Base-by-base conservation (phyloP, 2,113 vertebrate genomes). In the Sapajus apella region DNA sequence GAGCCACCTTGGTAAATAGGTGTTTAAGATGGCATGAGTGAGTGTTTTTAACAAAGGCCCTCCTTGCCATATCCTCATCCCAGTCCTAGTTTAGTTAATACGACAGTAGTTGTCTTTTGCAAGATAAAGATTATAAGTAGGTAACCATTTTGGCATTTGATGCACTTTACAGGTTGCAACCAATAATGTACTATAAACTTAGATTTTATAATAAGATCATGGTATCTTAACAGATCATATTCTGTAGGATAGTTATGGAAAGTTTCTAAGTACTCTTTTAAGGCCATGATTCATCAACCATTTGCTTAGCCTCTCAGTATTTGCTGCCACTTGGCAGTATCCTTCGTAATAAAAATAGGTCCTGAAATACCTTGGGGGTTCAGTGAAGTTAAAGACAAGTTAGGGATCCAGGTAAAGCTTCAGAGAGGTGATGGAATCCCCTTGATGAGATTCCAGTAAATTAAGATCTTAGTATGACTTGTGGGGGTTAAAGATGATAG, bases 231-330 rank as follows among this genome's bases (percentile, higher is more conserved):
- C 85, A 76, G 45, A 55, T 95, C n/a, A 89, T 85, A 47, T 68
- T 80, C 43, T 96, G 5, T 91, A 95, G 40, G 18, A 87, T 79
- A 77, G 73, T 90, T 87, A 70, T 17, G 1, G 70, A 81, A 73
- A 47, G 9, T 91, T 86, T 77, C 25, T 72, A 75, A 91, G 30
- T n/a, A 76, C 8, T 64, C 21, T 93, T 76, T 68, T 77, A 88
- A 95, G n/a, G 45, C 45, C 14, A 20, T 50, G 47, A 37, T 35
- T 93, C 82, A 20, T 91, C 64, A 87, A 45, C n/a, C 32, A 85
- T 95, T 97, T 97, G 75, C 45, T 64, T 92, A 83, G n/a, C 37
- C 37, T 79, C 9, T 95, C 30, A 75, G 8, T 94, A 37, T 90
- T 88, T 92, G 35, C 56, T 75, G 4, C 95, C 50, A 58, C 85